These are phyloP conservation scores for Mechanitis mazaeus DNA, from an alignment of 2,888 invertebrate species.

Conservation along the genomic window DNA sequence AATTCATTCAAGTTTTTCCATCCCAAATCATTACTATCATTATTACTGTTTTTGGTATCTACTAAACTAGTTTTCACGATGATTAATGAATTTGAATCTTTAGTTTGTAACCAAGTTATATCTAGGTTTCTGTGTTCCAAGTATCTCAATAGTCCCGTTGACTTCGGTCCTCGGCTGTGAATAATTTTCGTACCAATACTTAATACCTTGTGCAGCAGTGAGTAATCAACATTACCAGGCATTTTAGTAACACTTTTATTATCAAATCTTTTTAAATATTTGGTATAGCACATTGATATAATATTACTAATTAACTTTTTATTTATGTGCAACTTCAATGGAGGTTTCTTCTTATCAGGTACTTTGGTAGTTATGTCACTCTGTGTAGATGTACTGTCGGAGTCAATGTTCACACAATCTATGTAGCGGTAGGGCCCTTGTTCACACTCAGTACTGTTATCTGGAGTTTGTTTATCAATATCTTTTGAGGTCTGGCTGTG, in stretches of 20 bases:
- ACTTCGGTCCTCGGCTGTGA: slow-evolving; percentile 46
- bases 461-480: slow-evolving; percentile 17
- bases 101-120: slow-evolving; percentile 47
- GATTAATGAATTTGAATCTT: slow-evolving; percentile 35
- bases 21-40: slow-evolving; percentile 32
- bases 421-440: slow-evolving; percentile 19
- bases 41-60: slow-evolving; percentile 23
- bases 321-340: slow-evolving; percentile 30
- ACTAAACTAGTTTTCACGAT: slow-evolving; percentile 48
- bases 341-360: slow-evolving; percentile 17
- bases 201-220: slow-evolving; percentile 57
- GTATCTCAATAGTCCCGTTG: slow-evolving; percentile 54
- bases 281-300: slow-evolving; percentile 44
- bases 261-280: slow-evolving; percentile 40
- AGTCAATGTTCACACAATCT: slow-evolving; percentile 54
- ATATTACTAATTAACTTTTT: slow-evolving; percentile 46
- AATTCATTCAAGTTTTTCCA: slow-evolving; percentile 36
- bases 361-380: slow-evolving; percentile 22
- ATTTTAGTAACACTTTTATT: slow-evolving; percentile 26
- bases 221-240: slow-evolving; percentile 34
- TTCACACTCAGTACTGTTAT: slow-evolving; percentile 14
- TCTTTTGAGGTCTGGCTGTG: neutral
- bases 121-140: slow-evolving; percentile 56
- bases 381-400: slow-evolving; percentile 41
- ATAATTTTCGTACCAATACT: slow-evolving; percentile 62